phyloP scores from a whole-genome alignment of 2,113 vertebrate genomes.

The Thalassarche chlororhynchos region DNA sequence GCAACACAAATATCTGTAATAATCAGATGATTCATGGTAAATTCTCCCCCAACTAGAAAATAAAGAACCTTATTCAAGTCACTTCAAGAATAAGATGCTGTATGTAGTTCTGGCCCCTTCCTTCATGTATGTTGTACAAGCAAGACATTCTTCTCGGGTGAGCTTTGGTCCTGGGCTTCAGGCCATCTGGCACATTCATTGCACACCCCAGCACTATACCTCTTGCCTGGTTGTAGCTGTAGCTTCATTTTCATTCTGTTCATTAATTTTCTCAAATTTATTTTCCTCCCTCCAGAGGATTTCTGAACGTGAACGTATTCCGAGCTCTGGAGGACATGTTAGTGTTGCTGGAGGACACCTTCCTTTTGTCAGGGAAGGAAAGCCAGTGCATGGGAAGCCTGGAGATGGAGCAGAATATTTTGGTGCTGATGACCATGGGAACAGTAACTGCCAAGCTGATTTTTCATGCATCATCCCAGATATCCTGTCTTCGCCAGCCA shows the following conservation, averaged over 20 bases:
- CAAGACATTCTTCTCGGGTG: background rate
- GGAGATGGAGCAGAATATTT: background rate
- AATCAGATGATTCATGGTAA: background rate
- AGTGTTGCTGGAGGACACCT: background rate
- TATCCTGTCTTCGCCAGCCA: slow-evolving; percentile 62
- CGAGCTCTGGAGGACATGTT: background rate
- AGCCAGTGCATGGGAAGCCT: background rate
- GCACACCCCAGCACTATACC: too few relatives aligned
- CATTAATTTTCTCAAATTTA: background rate
- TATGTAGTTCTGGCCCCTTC: background rate
- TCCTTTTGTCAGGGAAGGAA: background rate
- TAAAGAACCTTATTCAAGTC: background rate
- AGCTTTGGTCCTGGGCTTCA: background rate
- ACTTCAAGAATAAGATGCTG: background rate
- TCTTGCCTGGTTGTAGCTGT: background rate
- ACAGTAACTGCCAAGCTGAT: slow-evolving; percentile 48
- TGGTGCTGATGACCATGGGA: background rate
- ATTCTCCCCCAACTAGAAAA: background rate
- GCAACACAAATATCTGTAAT: background rate
- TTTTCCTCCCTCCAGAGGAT: slow-evolving; percentile 14
- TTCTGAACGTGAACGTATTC: background rate
- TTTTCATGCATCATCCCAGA: slow-evolving; percentile 64
- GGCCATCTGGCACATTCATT: background rate
- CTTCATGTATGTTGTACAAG: background rate
- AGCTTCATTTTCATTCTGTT: background rate